These are phyloP conservation scores for Drosophila melanogaster DNA, from an alignment of 1,140 invertebrate species.

Conservation along the genomic window DNA sequence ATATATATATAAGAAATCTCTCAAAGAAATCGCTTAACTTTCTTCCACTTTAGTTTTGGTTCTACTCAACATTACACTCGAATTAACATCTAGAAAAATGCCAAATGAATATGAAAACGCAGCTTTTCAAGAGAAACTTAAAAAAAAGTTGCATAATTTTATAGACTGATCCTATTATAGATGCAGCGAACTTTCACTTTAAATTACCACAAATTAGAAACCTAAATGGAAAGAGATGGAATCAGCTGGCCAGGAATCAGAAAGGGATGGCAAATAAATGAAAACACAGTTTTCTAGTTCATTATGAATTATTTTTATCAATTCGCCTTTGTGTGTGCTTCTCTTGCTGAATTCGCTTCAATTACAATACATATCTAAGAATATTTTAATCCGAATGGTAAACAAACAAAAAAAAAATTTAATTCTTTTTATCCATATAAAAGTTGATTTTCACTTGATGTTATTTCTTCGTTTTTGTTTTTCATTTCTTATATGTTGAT, in stretches of 20 bases:
- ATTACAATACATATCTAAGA: conserved; percentile 46
- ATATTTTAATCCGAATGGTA: conserved; percentile 43
- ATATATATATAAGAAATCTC: too few relatives aligned
- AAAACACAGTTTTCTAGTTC: conserved; percentile 22
- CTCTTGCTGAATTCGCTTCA: conserved; percentile 21
- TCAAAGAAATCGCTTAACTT: too few relatives aligned
- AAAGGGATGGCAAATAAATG: conserved; percentile 18
- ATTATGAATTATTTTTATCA: conserved; percentile 66
- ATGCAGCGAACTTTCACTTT: conserved; percentile 47
- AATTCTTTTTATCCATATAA: conserved; percentile 33
- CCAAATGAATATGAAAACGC: too few relatives aligned
- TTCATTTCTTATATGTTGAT: conserved; percentile 50
- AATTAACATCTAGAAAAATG: too few relatives aligned
- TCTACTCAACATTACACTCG: too few relatives aligned
- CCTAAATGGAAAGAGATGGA: conserved; percentile 24
- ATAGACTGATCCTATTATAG: too few relatives aligned
- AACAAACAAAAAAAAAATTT: conserved; percentile 38
- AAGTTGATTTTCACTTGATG: conserved; percentile 32
- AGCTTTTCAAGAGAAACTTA: too few relatives aligned
- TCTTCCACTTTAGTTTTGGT: too few relatives aligned
- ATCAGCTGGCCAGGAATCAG: conserved; percentile 7
- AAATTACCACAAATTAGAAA: background rate
- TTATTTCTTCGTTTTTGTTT: conserved; percentile 18
- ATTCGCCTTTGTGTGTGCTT: conserved; percentile 41
- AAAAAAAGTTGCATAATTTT: conserved; percentile 1